Base-by-base conservation (phyloP, 2,888 invertebrate species). In the Taphrorychus bicolor region DNA sequence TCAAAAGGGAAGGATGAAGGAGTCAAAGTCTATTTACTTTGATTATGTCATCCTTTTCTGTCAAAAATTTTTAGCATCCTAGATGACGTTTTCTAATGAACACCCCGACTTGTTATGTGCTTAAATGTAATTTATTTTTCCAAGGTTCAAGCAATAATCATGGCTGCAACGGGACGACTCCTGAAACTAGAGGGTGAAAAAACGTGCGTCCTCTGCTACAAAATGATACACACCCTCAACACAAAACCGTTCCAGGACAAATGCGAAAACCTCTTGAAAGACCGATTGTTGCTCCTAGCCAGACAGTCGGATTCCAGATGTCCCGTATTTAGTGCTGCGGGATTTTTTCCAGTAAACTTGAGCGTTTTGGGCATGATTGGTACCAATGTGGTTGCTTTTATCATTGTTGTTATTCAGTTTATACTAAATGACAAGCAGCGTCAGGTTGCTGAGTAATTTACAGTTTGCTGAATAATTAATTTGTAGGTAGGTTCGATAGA, bases 391-490 rank as follows among this genome's bases (percentile, higher is more conserved):
- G 5, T 19, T 7, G 51, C 51, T 19, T 51, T 51, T 19, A 19
- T 5, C 7, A 51, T 51, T 51, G 21, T 51, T n/a, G 51, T 19
- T 17, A 14, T 51, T 7, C 51, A 51, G 16, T 51, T 51, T 51
- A 19, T 51, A n/a, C 16, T 51, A 1, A 51, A 19, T 51, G 21
- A 51, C 16, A 45, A 45, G 5, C 45, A 11, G 5, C 7, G 32
- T 32, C 11, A 32, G 32, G 5, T 32, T 32, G n/a, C n/a, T n/a
- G n/a, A n/a, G n/a, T n/a, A n/a, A n/a, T n/a, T n/a, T n/a, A n/a
- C n/a, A n/a, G n/a, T n/a, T n/a, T n/a, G n/a, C n/a, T n/a, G n/a
- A n/a, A n/a, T n/a, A n/a, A 32, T 32, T 32, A 32, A 32, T 7
- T 32, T 32, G 32, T 32, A 7, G 32, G 32, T 11, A 32, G 32